Percentiles rank a stretch among this genome's conserved stretches.
Conservation (phyloP, 2,113 vertebrate genomes). For the Suricata suricatta region DNA sequence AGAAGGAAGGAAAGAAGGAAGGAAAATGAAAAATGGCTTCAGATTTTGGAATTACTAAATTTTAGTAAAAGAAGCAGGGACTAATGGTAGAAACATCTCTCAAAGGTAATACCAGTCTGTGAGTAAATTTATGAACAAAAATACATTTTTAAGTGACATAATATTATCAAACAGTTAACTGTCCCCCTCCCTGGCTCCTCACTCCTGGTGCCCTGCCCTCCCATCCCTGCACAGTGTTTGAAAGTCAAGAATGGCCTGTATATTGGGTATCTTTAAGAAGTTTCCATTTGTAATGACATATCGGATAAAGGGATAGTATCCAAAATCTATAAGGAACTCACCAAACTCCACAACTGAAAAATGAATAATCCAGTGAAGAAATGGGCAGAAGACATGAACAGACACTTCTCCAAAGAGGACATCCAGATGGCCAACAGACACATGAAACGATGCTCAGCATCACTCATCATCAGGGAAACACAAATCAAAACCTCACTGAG, state of each 20-base stretch:
- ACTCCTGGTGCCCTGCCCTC: neutral
- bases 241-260: neutral
- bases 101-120: neutral
- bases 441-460: too few relatives aligned
- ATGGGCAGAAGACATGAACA: too few relatives aligned
- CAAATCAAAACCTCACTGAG: too few relatives aligned
- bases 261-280: neutral
- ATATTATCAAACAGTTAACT: neutral
- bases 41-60: conserved; percentile 22
- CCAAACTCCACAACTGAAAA: too few relatives aligned
- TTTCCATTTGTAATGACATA: neutral
- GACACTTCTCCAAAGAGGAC: too few relatives aligned
- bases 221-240: neutral
- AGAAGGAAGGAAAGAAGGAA: neutral
- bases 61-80: conserved; percentile 26
- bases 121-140: neutral
- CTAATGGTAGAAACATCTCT: neutral
- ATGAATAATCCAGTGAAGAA: too few relatives aligned
- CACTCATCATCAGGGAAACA: too few relatives aligned
- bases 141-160: neutral
- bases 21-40: neutral
- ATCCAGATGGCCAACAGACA: too few relatives aligned
- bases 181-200: neutral
- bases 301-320: too few relatives aligned
- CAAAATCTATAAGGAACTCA: too few relatives aligned